A percentile compares a stretch with the other conserved stretches of the same genome.
phyloP scores from a whole-genome alignment of 2,797 vertebrate species.

The Ctenopoma multispine region DNA sequence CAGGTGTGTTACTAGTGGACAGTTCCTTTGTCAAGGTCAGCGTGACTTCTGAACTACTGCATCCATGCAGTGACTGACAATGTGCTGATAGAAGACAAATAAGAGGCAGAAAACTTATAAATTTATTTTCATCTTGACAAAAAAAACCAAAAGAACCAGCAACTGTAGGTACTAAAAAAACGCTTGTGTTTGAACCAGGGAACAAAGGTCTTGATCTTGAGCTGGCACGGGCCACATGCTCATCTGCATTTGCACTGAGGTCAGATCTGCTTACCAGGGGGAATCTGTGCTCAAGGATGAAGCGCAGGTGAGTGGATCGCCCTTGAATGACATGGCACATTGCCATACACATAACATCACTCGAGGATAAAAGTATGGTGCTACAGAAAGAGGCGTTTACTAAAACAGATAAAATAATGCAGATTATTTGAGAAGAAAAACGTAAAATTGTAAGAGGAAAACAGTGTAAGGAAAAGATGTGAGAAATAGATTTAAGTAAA shows the following conservation, averaged over 20 bases:
- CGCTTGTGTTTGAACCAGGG: conserved; percentile 68
- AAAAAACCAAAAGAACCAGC: conserved; percentile 16
- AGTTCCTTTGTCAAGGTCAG: conserved; percentile 66
- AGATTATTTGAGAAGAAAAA: conserved; percentile 38
- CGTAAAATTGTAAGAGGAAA: conserved; percentile 24
- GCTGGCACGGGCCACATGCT: conserved; percentile 66
- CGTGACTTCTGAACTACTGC: conserved; percentile 62
- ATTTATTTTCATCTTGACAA: conserved; percentile 49
- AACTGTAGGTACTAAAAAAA: conserved; percentile 61
- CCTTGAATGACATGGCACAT: conserved; percentile 66
- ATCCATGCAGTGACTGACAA: conserved; percentile 60
- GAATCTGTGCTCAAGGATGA: conserved; percentile 59
- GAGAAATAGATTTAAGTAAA: neutral
- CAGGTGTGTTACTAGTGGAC: conserved; percentile 28
- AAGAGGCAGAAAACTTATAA: conserved; percentile 52
- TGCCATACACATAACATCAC: conserved; percentile 55
- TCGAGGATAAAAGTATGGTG: conserved; percentile 15
- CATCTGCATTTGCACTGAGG: conserved; percentile 79
- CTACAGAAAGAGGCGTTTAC: conserved; percentile 40
- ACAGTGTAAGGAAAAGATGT: conserved; percentile 20
- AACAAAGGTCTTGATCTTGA: conserved; percentile 70
- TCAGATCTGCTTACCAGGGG: conserved; percentile 59
- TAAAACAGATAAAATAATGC: conserved; percentile 32
- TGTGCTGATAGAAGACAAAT: conserved; percentile 62
- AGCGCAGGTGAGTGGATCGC: conserved; percentile 58